Evolutionary conservation across 1,140 invertebrate genomes (phyloP).

Genomic region (Leucophenga varia): DNA sequence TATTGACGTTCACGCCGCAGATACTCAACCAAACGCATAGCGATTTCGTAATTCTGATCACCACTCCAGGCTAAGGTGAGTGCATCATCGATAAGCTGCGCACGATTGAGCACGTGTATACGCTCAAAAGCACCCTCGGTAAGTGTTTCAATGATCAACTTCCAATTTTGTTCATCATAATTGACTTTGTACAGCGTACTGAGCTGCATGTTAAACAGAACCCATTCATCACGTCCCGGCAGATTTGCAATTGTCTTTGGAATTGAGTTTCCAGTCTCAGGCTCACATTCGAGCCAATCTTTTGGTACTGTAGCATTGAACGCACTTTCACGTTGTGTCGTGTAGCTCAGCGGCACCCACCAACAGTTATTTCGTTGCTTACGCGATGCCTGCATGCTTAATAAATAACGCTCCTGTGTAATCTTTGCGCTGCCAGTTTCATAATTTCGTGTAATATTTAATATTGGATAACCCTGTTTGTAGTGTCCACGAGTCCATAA

Average conservation of each 20-base stretch:
- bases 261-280: slow-evolving; percentile 26
- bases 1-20: slow-evolving; percentile 67
- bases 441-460: slow-evolving; percentile 69
- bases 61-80: slow-evolving; percentile 73
- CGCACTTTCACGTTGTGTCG: slow-evolving; percentile 63
- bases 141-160: slow-evolving; percentile 62
- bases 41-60: slow-evolving; percentile 66
- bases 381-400: slow-evolving; percentile 32
- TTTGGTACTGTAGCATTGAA: slow-evolving; percentile 66
- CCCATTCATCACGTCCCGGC: slow-evolving; percentile 59
- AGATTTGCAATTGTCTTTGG: slow-evolving; percentile 45
- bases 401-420: slow-evolving; percentile 59
- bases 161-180: slow-evolving; percentile 74
- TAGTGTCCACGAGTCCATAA: slow-evolving; percentile 82
- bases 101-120: slow-evolving; percentile 72
- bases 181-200: slow-evolving; percentile 73
- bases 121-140: slow-evolving; percentile 58
- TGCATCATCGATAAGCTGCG: slow-evolving; percentile 79
- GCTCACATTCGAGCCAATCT: slow-evolving; percentile 61
- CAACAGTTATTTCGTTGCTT: slow-evolving; percentile 46
- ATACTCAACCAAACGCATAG: slow-evolving; percentile 66
- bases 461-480: slow-evolving; percentile 79
- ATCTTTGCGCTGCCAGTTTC: slow-evolving; percentile 58
- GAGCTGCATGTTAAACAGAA: slow-evolving; percentile 66
- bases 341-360: slow-evolving; percentile 68